These are phyloP conservation scores for Trinectes maculatus DNA, from an alignment of 2,113 vertebrate genomes.

Conservation along the genomic window DNA sequence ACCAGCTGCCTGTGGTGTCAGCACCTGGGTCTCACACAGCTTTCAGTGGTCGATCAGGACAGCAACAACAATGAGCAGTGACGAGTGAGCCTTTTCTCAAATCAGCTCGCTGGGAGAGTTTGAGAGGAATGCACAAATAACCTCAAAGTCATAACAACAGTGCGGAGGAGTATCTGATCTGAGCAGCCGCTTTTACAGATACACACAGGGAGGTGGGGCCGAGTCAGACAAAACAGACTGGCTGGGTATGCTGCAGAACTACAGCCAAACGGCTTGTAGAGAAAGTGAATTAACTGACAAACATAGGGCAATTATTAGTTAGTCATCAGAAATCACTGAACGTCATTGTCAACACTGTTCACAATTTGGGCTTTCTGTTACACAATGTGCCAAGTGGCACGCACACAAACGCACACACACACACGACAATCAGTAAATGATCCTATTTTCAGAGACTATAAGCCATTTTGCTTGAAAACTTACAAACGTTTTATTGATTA, in stretches of 20 bases:
- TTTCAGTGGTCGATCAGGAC: constrained; percentile 1
- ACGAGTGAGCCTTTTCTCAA: constrained; percentile 39
- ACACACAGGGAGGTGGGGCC: constrained; percentile 24
- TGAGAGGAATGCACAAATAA: constrained; percentile 64
- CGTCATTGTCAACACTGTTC: too few species aligned
- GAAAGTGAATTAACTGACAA: constrained; percentile 4
- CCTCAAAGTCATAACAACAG: constrained; percentile 68
- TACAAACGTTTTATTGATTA: too few species aligned
- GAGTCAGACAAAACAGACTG: constrained; percentile 5
- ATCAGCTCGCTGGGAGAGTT: constrained; percentile 46
- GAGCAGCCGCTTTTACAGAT: constrained; percentile 36
- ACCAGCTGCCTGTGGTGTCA: constrained; percentile 22
- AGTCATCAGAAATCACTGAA: background rate
- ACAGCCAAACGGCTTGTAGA: background rate
- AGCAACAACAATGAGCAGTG: constrained; percentile 2
- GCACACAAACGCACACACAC: too few species aligned
- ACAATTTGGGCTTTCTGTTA: too few species aligned
- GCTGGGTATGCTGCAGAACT: too few species aligned
- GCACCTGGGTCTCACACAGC: constrained; percentile 14
- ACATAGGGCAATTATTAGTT: background rate
- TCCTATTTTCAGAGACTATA: too few species aligned
- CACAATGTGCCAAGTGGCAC: too few species aligned
- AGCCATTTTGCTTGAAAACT: too few species aligned
- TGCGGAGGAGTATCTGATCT: constrained; percentile 48
- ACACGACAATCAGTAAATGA: too few species aligned